Evolutionary conservation across 1,140 invertebrate species (phyloP), one percentile per base, ranked within the genome.

Genomic region (Spodoptera frugiperda): DNA sequence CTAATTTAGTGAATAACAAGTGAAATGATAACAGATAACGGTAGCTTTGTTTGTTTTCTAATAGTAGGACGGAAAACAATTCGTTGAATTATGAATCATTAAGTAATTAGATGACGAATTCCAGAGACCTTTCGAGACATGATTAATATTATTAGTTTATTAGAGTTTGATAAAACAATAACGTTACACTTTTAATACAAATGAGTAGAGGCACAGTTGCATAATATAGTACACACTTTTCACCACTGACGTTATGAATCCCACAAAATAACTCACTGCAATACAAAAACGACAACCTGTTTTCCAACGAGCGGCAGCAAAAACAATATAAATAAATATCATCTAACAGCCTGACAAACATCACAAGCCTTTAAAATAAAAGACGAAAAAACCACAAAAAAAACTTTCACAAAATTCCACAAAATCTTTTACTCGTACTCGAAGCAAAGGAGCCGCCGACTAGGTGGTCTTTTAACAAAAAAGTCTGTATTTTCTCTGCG

Each of bases 401-500:
- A 73, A 59, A 33, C 55, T 49, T 73, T 19, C 9, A 61, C 9
- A 11, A 67, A 49, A 67, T 67, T 12, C 19, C 44, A 17, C 54
- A 61, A 57, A 72, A 72, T 33, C 53, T 21, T 15, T 44, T 48
- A 21, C 55, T 9, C 59, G 54, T 48, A 73, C 14, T 33, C 9
- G 17, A 11, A 49, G 3, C 15, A 76, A 67, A 67, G 30, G 53
- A 21, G 19, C 53, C 55, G 67, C n/a, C 55, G 30, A 39, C 44
- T 25, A 44, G 70, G 77, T 78, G 77, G 70, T 73, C 70, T 51
- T 14, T 48, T 49, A 11, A 73, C 71, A 73, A 73, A 73, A 73
- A 73, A 59, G 54, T 0, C 15, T 30, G 21, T 73, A 82, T 83
- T 75, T 75, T 63, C 49, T 76, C 44, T 57, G 79, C 82, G 85